phyloP scores from a whole-genome alignment of 2,888 invertebrate species.

The Lissonota sp. region DNA sequence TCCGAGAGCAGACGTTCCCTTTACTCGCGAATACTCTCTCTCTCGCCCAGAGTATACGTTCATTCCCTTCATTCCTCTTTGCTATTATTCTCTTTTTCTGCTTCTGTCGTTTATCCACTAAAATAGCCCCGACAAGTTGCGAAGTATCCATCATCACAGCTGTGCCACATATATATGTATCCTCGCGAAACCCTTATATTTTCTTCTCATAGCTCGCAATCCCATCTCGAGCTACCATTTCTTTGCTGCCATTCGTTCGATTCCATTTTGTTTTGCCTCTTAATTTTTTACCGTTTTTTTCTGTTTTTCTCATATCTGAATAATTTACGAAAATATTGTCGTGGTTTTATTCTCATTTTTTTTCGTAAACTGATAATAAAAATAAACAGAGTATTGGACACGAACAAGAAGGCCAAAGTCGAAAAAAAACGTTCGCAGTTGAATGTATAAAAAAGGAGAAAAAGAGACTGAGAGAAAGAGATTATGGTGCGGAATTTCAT shows the following conservation, averaged over 20 bases:
- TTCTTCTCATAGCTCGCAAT: conserved; percentile 17
- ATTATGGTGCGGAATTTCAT: conserved; percentile 79
- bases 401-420: neutral
- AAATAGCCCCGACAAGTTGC: conserved; percentile 58
- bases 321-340: too few relatives aligned
- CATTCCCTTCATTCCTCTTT: conserved; percentile 19
- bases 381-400: neutral
- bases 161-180: conserved; percentile 21
- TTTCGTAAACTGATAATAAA: too few relatives aligned
- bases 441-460: conserved; percentile 27
- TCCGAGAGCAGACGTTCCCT: conserved; percentile 33
- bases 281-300: neutral
- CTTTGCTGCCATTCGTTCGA: conserved; percentile 28
- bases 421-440: neutral
- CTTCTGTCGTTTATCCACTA: conserved; percentile 52
- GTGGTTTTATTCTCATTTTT: too few relatives aligned
- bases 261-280: conserved; percentile 4
- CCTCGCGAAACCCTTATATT: conserved; percentile 19
- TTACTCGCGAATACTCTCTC: conserved; percentile 27
- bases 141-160: conserved; percentile 54
- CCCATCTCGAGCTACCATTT: conserved; percentile 9
- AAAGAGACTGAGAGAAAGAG: conserved; percentile 44
- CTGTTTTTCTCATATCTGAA: too few relatives aligned
- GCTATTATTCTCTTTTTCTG: conserved; percentile 10
- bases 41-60: neutral